Percentiles rank a stretch among this genome's conserved stretches.
Conservation (phyloP, 2,113 vertebrate species). For the Bambusicola thoracicus region DNA sequence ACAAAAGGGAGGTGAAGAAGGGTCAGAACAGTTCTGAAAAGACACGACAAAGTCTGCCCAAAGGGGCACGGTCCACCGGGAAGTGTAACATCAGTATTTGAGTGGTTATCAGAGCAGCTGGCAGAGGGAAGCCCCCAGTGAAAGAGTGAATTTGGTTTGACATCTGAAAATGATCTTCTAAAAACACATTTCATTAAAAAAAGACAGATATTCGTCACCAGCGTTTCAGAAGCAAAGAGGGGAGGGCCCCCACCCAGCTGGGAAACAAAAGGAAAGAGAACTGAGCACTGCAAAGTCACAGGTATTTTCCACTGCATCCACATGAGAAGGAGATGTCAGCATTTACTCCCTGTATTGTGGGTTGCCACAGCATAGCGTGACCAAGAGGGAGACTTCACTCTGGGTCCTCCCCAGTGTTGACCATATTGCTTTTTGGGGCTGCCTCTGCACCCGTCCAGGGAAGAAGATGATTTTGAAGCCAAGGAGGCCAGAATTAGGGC, state of each 20-base stretch:
- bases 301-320: background rate
- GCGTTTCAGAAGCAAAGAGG: background rate
- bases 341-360: background rate
- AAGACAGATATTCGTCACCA: background rate
- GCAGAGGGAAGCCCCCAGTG: background rate
- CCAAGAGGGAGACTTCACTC: background rate
- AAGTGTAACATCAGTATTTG: background rate
- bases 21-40: background rate
- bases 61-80: background rate
- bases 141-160: background rate
- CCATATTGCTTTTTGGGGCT: background rate
- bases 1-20: slow-evolving; percentile 1
- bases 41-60: background rate
- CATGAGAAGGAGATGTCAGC: background rate
- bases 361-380: background rate
- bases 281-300: slow-evolving; percentile 7
- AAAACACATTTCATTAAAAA: background rate
- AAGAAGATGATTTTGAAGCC: background rate
- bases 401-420: background rate
- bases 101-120: background rate
- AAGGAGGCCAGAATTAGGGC: background rate
- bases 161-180: background rate
- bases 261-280: background rate
- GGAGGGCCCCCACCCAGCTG: background rate
- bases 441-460: background rate